These are phyloP conservation scores for Sphyrna mokarran DNA, from an alignment of 2,113 vertebrate species.

Conservation along the genomic window DNA sequence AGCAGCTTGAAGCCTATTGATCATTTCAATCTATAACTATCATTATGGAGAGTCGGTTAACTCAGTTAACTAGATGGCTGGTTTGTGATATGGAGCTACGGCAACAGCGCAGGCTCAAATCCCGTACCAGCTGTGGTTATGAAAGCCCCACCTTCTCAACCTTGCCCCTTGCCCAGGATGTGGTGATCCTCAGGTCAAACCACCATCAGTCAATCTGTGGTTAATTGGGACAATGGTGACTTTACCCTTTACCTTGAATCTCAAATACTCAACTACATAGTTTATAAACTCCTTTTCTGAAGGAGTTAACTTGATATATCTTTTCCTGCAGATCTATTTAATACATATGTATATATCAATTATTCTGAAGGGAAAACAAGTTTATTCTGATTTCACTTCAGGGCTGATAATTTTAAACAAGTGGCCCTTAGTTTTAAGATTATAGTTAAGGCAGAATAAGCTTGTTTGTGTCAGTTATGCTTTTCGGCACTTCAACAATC, in stretches of 20 bases:
- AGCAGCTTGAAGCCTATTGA: neutral
- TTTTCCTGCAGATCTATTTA: neutral
- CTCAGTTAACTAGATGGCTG: no score
- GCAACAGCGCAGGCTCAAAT: no score
- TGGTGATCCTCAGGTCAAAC: no score
- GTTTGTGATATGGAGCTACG: no score
- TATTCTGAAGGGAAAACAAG: neutral
- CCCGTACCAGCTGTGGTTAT: no score
- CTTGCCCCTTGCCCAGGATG: no score
- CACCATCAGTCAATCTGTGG: no score
- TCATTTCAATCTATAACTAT: neutral
- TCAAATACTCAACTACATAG: neutral
- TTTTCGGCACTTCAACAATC: neutral
- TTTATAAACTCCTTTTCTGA: neutral
- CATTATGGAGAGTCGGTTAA: no score
- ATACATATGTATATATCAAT: neutral
- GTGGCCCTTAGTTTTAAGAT: neutral
- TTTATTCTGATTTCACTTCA: neutral
- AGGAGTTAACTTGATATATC: neutral
- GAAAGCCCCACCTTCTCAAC: no score
- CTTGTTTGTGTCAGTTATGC: neutral
- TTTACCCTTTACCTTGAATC: no score
- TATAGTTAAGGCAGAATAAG: neutral
- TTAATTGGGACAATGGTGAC: no score
- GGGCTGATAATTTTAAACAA: neutral